phyloP scores from a whole-genome alignment of 1,140 invertebrate genomes.

The Chrysopa pallens region DNA sequence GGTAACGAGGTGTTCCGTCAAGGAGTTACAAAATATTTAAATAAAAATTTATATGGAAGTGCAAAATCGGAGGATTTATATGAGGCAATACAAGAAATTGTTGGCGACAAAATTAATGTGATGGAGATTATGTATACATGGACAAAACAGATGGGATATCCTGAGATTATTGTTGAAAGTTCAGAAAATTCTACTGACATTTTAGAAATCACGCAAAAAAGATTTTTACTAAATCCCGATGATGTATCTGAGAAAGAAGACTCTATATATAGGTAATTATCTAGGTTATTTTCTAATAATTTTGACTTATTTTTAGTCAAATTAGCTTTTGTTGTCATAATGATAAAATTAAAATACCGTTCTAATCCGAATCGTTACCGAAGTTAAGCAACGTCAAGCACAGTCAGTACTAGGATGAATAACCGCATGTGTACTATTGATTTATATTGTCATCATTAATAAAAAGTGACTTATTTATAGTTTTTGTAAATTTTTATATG shows the following conservation, averaged over 20 bases:
- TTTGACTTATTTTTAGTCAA: too few relatives aligned
- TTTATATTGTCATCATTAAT: too few relatives aligned
- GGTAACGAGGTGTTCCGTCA: constrained; percentile 51
- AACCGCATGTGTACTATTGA: too few relatives aligned
- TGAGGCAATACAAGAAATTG: constrained; percentile 33
- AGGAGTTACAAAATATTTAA: constrained; percentile 56
- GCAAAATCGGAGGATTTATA: constrained; percentile 69
- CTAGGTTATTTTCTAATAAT: constrained; percentile 5
- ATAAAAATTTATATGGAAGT: constrained; percentile 47
- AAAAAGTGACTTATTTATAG: too few relatives aligned
- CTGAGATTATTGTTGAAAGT: constrained; percentile 46
- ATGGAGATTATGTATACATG: constrained; percentile 77
- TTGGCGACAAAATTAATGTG: constrained; percentile 28
- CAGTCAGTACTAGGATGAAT: too few relatives aligned
- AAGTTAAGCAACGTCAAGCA: too few relatives aligned
- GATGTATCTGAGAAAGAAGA: neutral
- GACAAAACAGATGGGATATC: constrained; percentile 84
- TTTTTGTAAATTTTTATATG: too few relatives aligned
- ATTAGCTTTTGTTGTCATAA: too few relatives aligned
- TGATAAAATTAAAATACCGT: too few relatives aligned
- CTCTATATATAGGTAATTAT: too few relatives aligned
- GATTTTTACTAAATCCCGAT: constrained; percentile 29
- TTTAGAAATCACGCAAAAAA: constrained; percentile 45
- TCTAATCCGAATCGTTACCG: too few relatives aligned
- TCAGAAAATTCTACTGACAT: constrained; percentile 13